These are phyloP conservation scores for Panthera uncia DNA, from an alignment of 2,113 vertebrate genomes.

Conservation along the genomic window DNA sequence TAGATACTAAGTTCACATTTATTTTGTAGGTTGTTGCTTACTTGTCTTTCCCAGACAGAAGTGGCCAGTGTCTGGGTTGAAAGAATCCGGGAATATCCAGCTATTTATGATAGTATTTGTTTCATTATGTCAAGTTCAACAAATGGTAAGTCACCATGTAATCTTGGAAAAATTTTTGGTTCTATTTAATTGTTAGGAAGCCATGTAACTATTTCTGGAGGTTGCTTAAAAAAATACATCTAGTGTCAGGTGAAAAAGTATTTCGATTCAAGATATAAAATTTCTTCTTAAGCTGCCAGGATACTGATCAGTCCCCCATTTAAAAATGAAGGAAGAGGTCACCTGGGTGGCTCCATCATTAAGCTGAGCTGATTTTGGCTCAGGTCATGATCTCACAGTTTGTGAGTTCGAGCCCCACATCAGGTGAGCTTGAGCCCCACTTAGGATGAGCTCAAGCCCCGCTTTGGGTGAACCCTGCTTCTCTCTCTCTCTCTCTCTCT, in stretches of 20 bases:
- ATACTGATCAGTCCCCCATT: neutral
- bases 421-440: no score
- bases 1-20: conserved; percentile 51
- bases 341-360: no score
- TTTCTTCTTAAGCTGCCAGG: neutral
- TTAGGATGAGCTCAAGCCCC: no score
- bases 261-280: neutral
- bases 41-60: conserved; percentile 93
- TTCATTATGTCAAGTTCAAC: conserved; percentile 99
- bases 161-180: neutral
- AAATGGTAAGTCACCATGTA: conserved; percentile 87
- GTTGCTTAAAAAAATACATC: neutral
- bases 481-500: no score
- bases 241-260: neutral
- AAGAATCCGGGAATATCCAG: conserved; percentile 88
- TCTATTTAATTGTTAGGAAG: conserved; percentile 16
- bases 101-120: conserved; percentile 89
- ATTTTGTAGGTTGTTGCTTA: conserved; percentile 91
- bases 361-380: no score
- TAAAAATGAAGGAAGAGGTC: neutral
- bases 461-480: no score
- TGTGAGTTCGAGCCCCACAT: no score
- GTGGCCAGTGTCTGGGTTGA: conserved; percentile 92
- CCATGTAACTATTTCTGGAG: neutral
- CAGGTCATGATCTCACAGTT: no score